Evolutionary conservation across 2,113 vertebrate genomes (phyloP).

Genomic region (Macroglossus sobrinus): DNA sequence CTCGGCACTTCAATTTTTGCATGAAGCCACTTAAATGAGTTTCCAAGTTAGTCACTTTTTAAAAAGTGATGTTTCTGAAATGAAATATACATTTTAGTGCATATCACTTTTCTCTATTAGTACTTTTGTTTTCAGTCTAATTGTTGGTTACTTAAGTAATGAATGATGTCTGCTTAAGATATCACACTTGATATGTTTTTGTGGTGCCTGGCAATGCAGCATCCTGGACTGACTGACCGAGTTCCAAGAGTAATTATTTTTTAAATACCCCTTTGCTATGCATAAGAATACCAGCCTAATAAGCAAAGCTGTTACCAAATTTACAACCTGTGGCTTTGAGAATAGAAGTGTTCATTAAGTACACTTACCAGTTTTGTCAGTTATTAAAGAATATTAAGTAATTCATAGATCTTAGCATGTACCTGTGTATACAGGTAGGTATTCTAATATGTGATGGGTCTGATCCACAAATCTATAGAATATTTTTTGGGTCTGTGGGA

Average conservation of each 20-base stretch:
- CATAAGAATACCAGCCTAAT: slow-evolving; percentile 14
- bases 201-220: neutral
- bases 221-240: neutral
- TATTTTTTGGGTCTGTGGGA: neutral
- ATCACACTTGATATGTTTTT: slow-evolving; percentile 1
- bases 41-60: slow-evolving; percentile 42
- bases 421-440: neutral
- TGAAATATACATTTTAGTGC: slow-evolving; percentile 16
- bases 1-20: slow-evolving; percentile 32
- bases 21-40: slow-evolving; percentile 1
- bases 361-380: neutral
- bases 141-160: slow-evolving; percentile 38
- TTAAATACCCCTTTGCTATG: slow-evolving; percentile 19
- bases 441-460: neutral
- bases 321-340: neutral
- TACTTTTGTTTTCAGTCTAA: slow-evolving; percentile 38
- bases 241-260: slow-evolving; percentile 25
- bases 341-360: neutral
- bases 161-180: slow-evolving; percentile 16
- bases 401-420: neutral
- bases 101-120: slow-evolving; percentile 1
- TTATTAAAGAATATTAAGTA: neutral
- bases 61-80: slow-evolving; percentile 26
- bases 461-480: neutral
- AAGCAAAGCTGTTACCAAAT: slow-evolving; percentile 15